These are phyloP conservation scores for Dasypolia templi DNA, from an alignment of 2,888 invertebrate species.

Conservation along the genomic window DNA sequence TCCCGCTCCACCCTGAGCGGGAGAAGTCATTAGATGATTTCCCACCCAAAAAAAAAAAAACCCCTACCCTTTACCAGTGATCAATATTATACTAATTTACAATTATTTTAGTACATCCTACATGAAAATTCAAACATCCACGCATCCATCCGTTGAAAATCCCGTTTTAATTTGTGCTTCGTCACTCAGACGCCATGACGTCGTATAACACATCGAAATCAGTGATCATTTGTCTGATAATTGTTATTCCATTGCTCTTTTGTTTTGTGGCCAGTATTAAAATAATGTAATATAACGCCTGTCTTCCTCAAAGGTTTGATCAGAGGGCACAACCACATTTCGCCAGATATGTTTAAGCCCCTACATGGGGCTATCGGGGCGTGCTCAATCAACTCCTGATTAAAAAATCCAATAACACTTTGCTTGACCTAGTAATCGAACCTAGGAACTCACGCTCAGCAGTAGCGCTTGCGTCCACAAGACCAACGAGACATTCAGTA, in stretches of 20 bases:
- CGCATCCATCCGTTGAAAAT: neutral
- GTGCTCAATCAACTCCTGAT: neutral
- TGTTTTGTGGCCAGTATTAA: constrained; percentile 18
- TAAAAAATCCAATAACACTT: neutral
- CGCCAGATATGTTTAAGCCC: no score
- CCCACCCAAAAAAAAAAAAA: no score
- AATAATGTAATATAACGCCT: neutral
- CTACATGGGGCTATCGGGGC: no score
- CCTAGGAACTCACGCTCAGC: neutral
- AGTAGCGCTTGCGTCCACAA: neutral
- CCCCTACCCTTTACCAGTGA: no score
- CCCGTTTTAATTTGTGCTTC: constrained; percentile 26
- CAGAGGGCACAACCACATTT: neutral
- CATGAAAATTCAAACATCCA: neutral
- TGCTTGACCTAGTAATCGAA: neutral
- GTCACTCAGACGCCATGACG: constrained; percentile 37
- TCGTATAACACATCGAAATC: constrained; percentile 3
- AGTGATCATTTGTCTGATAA: constrained; percentile 5
- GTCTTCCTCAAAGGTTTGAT: no score
- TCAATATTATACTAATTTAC: no score
- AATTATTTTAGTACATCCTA: no score
- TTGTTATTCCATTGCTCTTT: neutral
- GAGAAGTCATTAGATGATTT: no score
- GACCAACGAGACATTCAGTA: neutral
- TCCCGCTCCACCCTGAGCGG: no score